Base-by-base conservation (phyloP, 2,888 invertebrate species). In the Lutraria lutraria region DNA sequence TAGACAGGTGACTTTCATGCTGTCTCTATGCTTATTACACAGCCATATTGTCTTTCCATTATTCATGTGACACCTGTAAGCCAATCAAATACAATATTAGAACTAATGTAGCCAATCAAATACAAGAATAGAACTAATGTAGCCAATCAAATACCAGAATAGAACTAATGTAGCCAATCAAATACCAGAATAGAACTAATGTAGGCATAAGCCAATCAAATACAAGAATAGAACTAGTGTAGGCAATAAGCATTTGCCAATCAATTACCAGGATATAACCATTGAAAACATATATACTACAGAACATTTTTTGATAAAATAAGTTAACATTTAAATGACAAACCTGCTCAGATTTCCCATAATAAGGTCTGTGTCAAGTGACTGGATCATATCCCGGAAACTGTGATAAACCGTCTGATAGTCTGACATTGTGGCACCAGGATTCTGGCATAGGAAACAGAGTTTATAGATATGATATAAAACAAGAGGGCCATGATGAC, bases 31-130 rank as follows among this genome's bases (percentile, higher is more conserved):
- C 25, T 93, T 89, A 76, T 94, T 93, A 93, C 96, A 96, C 86
- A 96, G 88, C 96, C 96, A 96, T 29, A 94, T 94, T 76, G 93
- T 93, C 87, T 95, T 95, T 0, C 96, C 96, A 93, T 93, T 95
- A 4, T 95, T 93, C 29, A 95, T 90, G 52, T 93, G 93, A 83
- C 96, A 96, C 80, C 95, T 95, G 88, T 63, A 82, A 87, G 15
- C 34, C 63, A 83, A 43, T 82, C 81, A 81, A 34, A 31, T 72
- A 43, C 43, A 2, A 43, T 2, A 43, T 4, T 8, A 43, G 43
- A 43, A 43, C 43, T 4, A 43, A 43, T 43, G 43, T n/a, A n/a
- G 43, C 43, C 43, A 43, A 43, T 43, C 43, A 43, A 43, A 43
- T 43, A 43, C 43, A 2, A 43, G 8, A 2, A 43, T 43, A 43